Conservation (phyloP, 2,888 invertebrate genomes). For the Mythimna lalbum region DNA sequence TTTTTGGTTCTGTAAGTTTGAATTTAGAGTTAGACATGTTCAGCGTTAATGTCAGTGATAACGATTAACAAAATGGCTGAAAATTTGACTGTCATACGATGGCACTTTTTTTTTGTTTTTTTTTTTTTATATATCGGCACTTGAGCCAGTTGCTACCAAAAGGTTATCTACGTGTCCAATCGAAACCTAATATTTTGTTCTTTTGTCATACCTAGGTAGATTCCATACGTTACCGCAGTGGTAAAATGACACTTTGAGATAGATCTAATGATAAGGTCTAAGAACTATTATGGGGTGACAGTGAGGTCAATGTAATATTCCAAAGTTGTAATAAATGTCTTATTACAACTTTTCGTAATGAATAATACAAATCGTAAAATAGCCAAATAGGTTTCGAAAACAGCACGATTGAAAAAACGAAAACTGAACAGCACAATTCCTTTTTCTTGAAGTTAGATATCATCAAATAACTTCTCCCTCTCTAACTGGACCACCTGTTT, state of each 20-base stretch:
- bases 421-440: neutral
- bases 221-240: too few species aligned
- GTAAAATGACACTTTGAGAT: too few species aligned
- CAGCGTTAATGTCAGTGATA: neutral
- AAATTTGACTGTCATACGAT: too few species aligned
- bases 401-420: too few species aligned
- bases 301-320: neutral
- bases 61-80: neutral
- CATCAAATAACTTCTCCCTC: neutral
- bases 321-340: too few species aligned
- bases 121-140: too few species aligned
- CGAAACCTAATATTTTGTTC: neutral
- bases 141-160: neutral
- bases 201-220: too few species aligned
- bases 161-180: neutral
- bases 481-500: too few species aligned
- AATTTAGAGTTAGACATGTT: neutral
- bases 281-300: neutral
- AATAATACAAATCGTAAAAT: neutral
- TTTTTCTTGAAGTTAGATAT: too few species aligned
- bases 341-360: too few species aligned
- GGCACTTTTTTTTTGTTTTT: too few species aligned
- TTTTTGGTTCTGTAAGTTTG: conserved; percentile 4
- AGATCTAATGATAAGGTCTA: neutral
- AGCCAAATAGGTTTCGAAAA: neutral